Percentiles rank a stretch among this genome's conserved stretches.
These are phyloP conservation scores for Danionella dracula DNA, from an alignment of 2,797 vertebrate genomes.

Conservation along the genomic window DNA sequence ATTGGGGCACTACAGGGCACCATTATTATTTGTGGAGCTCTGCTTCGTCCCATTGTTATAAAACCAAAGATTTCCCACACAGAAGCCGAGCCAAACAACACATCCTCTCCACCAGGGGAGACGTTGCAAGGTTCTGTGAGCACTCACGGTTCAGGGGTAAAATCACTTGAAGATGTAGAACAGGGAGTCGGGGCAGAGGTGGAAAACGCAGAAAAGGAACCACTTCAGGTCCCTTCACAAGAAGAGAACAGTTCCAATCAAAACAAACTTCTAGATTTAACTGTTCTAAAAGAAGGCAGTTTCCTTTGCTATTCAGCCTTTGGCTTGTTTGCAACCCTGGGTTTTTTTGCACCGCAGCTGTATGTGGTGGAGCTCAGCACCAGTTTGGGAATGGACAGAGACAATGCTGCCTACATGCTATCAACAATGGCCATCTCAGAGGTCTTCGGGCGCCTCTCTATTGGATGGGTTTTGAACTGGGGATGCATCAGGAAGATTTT, in stretches of 20 bases:
- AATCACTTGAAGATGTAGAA: conserved; percentile 60
- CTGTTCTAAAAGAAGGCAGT: conserved; percentile 79
- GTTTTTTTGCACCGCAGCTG: conserved; percentile 90
- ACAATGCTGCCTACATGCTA: conserved; percentile 79
- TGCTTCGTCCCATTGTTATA: conserved; percentile 84
- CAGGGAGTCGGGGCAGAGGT: neutral
- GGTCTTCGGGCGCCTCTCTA: conserved; percentile 80
- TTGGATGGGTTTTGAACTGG: conserved; percentile 80
- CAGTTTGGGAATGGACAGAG: conserved; percentile 76
- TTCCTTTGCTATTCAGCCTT: conserved; percentile 94
- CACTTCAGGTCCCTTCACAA: conserved; percentile 1
- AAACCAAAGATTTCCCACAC: conserved; percentile 39
- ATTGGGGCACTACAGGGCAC: conserved; percentile 83
- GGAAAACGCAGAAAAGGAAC: conserved; percentile 11
- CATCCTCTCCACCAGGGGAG: conserved; percentile 1
- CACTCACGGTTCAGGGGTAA: conserved; percentile 86
- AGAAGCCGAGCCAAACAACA: conserved; percentile 13
- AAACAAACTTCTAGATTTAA: conserved; percentile 79
- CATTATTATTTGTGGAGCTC: conserved; percentile 76
- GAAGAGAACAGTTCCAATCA: conserved; percentile 8
- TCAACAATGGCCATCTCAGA: conserved; percentile 88
- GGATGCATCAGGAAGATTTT: conserved; percentile 77
- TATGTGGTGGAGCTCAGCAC: conserved; percentile 89
- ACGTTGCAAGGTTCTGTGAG: conserved; percentile 61
- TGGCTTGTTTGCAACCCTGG: conserved; percentile 90